Conservation (phyloP, 30 jellyfish, hydroid and myxozoan species). For the Aurelia aurita region DNA sequence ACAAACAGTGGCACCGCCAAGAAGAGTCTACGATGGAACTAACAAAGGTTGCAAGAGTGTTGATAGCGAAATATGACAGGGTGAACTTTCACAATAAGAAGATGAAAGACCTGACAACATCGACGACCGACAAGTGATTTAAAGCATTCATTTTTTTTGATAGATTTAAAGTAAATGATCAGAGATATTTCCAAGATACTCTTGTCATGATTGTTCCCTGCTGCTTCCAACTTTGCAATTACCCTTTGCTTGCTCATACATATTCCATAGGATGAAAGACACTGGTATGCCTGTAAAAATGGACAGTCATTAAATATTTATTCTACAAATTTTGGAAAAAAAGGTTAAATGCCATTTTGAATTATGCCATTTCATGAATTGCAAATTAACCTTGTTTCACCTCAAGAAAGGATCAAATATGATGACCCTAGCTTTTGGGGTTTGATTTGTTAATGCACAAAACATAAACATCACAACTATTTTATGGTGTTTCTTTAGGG, state of each 20-base stretch:
- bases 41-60: slow-evolving; percentile 3
- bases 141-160: too few relatives aligned
- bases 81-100: slow-evolving; percentile 21
- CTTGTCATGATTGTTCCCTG: slow-evolving; percentile 11
- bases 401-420: too few relatives aligned
- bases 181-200: neutral
- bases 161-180: too few relatives aligned
- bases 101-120: too few relatives aligned
- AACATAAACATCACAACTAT: too few relatives aligned
- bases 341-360: neutral
- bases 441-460: neutral
- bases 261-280: too few relatives aligned
- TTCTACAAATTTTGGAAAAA: neutral
- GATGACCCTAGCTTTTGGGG: neutral
- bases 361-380: too few relatives aligned
- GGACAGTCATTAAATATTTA: neutral
- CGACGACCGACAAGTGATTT: too few relatives aligned
- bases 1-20: slow-evolving; percentile 24
- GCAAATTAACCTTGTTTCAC: neutral
- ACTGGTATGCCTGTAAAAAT: too few relatives aligned
- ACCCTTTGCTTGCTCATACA: too few relatives aligned
- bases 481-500: neutral
- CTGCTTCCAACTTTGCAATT: too few relatives aligned
- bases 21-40: too few relatives aligned
- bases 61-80: slow-evolving; percentile 40